Evolutionary conservation across 37 sponge, comb jelly and placozoan genomes (phyloP).

Genomic region (Beroe ovata): DNA sequence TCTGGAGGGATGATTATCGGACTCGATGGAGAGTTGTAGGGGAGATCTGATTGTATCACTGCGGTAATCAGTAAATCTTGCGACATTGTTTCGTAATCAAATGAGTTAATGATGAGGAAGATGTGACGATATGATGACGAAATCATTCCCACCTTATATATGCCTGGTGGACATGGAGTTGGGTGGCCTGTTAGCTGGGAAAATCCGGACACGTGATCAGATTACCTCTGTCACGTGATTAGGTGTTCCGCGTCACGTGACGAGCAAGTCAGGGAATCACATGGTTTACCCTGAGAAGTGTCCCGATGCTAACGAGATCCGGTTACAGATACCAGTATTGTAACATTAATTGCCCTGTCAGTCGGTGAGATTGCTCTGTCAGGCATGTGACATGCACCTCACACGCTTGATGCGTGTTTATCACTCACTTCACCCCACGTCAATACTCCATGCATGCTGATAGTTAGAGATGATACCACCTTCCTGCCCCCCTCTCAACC

Average conservation of each 20-base stretch:
- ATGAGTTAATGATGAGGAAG: constrained; percentile 14
- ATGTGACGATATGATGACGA: constrained; percentile 58
- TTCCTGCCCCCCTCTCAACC: no score
- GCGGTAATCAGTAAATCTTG: constrained; percentile 2
- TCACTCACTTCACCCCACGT: no score
- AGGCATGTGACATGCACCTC: background rate
- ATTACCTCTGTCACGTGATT: constrained; percentile 1
- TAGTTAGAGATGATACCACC: no score
- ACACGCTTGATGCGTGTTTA: background rate
- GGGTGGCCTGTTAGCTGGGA: constrained; percentile 54
- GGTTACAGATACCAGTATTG: background rate
- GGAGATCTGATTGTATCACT: background rate
- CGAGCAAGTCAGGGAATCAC: background rate
- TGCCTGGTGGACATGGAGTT: background rate
- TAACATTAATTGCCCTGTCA: background rate
- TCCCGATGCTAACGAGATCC: background rate
- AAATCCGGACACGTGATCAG: constrained; percentile 44
- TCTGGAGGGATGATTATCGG: constrained; percentile 9
- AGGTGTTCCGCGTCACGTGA: background rate
- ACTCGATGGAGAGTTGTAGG: background rate
- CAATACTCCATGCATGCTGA: no score
- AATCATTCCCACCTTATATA: constrained; percentile 33
- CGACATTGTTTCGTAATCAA: constrained; percentile 25
- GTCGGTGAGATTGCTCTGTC: background rate
- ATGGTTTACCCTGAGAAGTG: constrained; percentile 7